A percentile compares a stretch with the other conserved stretches of the same genome.
Conservation (phyloP, 2,113 vertebrate genomes). For the Sarotherodon lohbergeri region DNA sequence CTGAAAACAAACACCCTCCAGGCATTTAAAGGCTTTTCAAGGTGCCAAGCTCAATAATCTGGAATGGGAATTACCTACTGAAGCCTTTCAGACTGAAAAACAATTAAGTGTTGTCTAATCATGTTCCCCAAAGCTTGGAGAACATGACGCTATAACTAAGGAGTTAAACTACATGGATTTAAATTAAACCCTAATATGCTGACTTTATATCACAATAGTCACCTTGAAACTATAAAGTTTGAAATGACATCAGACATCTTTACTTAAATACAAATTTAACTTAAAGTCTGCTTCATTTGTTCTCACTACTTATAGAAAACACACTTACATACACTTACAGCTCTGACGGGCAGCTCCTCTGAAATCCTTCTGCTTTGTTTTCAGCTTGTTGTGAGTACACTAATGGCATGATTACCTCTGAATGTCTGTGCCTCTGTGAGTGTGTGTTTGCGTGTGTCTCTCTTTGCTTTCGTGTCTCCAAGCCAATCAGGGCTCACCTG, state of each 20-base stretch:
- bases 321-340: slow-evolving; percentile 19
- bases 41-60: neutral
- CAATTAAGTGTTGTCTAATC: neutral
- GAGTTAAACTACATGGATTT: neutral
- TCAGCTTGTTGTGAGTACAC: neutral
- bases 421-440: neutral
- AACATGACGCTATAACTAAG: neutral
- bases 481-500: slow-evolving; percentile 15
- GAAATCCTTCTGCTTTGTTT: neutral
- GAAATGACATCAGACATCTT: neutral
- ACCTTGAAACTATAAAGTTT: neutral
- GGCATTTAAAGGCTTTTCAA: neutral
- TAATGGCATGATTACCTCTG: neutral
- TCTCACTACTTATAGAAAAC: neutral
- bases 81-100: neutral
- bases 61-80: neutral
- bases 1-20: neutral
- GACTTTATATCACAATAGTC: neutral
- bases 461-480: neutral
- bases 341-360: neutral
- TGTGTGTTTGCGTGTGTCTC: neutral
- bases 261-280: neutral
- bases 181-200: neutral
- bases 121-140: neutral
- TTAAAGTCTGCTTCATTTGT: neutral